Percentiles rank a stretch among this genome's conserved stretches.
Evolutionary conservation across 2,797 vertebrate genomes (phyloP).

Genomic region (Garrulus glandarius): DNA sequence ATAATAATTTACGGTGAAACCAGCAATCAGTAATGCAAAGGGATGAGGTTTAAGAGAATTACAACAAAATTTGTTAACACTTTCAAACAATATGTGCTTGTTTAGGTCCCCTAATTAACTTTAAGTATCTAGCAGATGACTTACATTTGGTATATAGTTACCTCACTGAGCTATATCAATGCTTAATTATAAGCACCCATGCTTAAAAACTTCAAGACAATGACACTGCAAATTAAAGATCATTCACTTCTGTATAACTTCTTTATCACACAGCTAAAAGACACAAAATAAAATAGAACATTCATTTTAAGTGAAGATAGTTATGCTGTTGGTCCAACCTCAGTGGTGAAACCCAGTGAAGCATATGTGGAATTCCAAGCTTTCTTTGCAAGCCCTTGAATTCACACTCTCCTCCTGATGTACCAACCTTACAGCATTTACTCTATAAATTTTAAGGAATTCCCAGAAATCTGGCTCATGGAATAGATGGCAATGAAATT

Average conservation of each 20-base stretch:
- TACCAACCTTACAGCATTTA: background rate
- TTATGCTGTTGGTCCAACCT: background rate
- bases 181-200: background rate
- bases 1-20: slow-evolving; percentile 7
- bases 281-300: background rate
- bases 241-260: background rate
- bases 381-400: background rate
- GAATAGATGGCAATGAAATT: background rate
- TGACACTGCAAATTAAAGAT: background rate
- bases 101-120: background rate
- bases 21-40: background rate
- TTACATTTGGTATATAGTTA: background rate
- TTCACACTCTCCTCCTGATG: background rate
- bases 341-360: background rate
- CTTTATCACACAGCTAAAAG: background rate
- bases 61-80: background rate
- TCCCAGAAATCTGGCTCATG: background rate
- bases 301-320: background rate
- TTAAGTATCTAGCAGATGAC: background rate
- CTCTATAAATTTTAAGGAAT: background rate
- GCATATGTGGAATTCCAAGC: background rate
- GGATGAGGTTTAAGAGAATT: background rate
- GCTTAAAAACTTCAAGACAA: background rate
- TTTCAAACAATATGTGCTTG: background rate
- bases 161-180: background rate